Conservation (phyloP, 2,113 vertebrate genomes). For the Taxidea taxus region DNA sequence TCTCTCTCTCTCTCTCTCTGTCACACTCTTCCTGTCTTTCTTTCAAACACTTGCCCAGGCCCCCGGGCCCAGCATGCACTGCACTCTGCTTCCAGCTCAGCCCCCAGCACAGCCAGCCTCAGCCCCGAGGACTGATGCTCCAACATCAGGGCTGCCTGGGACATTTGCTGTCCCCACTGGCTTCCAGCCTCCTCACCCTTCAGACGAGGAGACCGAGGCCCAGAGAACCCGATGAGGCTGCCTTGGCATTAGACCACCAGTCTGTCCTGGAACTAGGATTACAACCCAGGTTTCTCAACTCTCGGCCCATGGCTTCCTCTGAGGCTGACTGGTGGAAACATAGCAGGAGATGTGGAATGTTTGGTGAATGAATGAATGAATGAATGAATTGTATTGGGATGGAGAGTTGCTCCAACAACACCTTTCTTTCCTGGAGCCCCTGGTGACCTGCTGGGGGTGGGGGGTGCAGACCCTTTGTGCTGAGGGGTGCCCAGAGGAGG, state of each 20-base stretch:
- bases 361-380: background rate
- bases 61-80: accelerated
- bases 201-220: background rate
- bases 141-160: too few species aligned
- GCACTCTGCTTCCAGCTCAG: background rate
- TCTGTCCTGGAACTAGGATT: background rate
- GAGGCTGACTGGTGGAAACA: background rate
- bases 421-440: background rate
- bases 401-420: background rate
- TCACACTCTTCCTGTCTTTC: background rate
- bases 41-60: background rate
- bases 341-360: background rate
- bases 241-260: background rate
- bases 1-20: background rate
- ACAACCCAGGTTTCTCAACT: background rate
- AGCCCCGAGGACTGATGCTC: accelerated
- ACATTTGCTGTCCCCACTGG: background rate
- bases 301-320: accelerated
- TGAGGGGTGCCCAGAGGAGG: background rate
- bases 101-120: too few species aligned
- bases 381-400: accelerated
- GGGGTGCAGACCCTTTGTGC: background rate
- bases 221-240: background rate
- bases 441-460: background rate
- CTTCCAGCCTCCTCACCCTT: background rate